phyloP scores from a whole-genome alignment of 2,797 vertebrate species.

The Lophius americanus region DNA sequence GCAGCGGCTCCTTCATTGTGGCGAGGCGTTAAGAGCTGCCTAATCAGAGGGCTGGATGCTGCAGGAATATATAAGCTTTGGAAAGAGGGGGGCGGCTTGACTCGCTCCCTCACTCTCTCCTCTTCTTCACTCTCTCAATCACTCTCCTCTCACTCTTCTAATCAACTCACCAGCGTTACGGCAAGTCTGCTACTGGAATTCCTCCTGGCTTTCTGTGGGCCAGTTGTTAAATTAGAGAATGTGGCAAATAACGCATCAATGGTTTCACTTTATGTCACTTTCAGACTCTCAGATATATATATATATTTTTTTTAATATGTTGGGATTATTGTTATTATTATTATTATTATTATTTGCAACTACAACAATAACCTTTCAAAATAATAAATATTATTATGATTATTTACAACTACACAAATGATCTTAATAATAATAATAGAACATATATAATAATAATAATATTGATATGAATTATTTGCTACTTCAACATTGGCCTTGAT shows the following conservation, averaged over 20 bases:
- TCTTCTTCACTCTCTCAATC: conserved; percentile 48
- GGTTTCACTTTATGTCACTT: conserved; percentile 4
- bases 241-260: conserved; percentile 19
- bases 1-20: conserved; percentile 75
- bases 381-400: no score
- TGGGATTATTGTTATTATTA: neutral
- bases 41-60: conserved; percentile 66
- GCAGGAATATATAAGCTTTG: conserved; percentile 63
- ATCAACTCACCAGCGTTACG: conserved; percentile 60
- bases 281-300: no score
- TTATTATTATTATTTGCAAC: neutral
- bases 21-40: conserved; percentile 52
- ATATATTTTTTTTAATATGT: neutral
- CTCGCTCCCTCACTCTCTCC: conserved; percentile 50
- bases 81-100: conserved; percentile 50
- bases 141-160: conserved; percentile 55
- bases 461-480: no score
- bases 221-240: conserved; percentile 26
- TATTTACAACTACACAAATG: no score
- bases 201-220: conserved; percentile 23
- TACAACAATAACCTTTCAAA: no score
- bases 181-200: conserved; percentile 41
- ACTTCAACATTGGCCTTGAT: no score
- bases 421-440: no score
- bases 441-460: no score